These are phyloP conservation scores for Gallinago undulata DNA, from an alignment of 2,113 vertebrate genomes.

Conservation along the genomic window DNA sequence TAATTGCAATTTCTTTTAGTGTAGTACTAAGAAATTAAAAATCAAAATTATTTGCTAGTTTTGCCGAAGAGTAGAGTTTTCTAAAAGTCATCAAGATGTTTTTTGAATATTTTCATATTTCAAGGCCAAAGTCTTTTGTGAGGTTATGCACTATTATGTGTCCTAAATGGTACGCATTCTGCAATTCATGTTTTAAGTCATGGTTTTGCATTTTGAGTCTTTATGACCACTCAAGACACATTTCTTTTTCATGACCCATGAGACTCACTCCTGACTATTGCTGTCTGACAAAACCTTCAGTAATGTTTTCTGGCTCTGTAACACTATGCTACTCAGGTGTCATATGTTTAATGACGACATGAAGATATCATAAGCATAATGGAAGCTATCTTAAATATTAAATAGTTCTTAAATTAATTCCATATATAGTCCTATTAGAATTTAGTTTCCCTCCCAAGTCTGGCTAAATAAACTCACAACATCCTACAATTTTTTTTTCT, in stretches of 20 bases:
- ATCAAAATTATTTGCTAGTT: neutral
- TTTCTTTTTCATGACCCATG: neutral
- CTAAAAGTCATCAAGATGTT: neutral
- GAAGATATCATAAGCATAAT: neutral
- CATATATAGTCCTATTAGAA: neutral
- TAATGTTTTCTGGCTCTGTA: neutral
- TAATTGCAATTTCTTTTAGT: neutral
- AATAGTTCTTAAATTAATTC: neutral
- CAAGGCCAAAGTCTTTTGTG: neutral
- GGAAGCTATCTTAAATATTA: neutral
- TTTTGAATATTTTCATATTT: neutral
- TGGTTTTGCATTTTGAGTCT: neutral
- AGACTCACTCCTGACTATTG: neutral
- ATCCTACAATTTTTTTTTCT: neutral
- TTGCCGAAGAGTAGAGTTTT: neutral
- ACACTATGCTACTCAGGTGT: neutral
- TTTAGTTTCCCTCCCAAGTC: neutral
- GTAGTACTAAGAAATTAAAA: neutral
- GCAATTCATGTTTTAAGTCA: neutral
- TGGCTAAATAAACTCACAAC: neutral
- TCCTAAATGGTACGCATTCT: neutral
- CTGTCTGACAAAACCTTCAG: neutral
- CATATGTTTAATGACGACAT: neutral
- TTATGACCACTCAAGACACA: neutral
- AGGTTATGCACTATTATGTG: neutral